A percentile compares a stretch with the other conserved stretches of the same genome.
phyloP scores from a whole-genome alignment of 2,888 invertebrate species.

The Acanthosepion pharaonis region DNA sequence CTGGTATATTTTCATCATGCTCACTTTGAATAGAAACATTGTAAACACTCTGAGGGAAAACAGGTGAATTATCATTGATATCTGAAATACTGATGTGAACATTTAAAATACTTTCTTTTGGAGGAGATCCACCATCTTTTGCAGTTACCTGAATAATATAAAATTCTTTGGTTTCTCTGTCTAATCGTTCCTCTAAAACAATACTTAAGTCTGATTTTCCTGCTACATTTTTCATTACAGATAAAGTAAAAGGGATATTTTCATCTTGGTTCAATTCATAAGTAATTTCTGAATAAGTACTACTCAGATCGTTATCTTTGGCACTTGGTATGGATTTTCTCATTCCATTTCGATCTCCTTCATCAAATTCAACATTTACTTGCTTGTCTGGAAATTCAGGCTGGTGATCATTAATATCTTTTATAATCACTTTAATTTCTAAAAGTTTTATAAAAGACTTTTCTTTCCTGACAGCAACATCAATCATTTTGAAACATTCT shows the following conservation, averaged over 20 bases:
- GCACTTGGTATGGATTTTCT: neutral
- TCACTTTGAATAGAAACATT: slow-evolving; percentile 38
- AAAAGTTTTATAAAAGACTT: slow-evolving; percentile 39
- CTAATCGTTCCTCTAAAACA: slow-evolving; percentile 34
- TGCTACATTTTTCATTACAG: neutral
- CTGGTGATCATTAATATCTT: slow-evolving; percentile 52
- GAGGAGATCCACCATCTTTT: slow-evolving; percentile 49
- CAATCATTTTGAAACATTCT: slow-evolving; percentile 42
- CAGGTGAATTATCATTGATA: slow-evolving; percentile 52
- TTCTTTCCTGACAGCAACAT: neutral
- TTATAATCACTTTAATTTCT: slow-evolving; percentile 45
- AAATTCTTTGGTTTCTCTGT: slow-evolving; percentile 46
- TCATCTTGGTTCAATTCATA: neutral
- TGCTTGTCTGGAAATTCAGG: slow-evolving; percentile 46
- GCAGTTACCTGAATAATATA: slow-evolving; percentile 46
- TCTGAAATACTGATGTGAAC: slow-evolving; percentile 50
- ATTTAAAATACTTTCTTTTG: slow-evolving; percentile 37
- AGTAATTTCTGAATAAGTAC: neutral
- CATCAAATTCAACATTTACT: slow-evolving; percentile 41
- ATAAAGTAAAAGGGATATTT: neutral
- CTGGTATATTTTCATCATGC: neutral
- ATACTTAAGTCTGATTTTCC: slow-evolving; percentile 37
- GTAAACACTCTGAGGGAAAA: slow-evolving; percentile 46
- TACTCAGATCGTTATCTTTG: neutral
- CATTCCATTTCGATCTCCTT: slow-evolving; percentile 48